Conservation (phyloP, 2,888 invertebrate species). For the Prosapia bicincta region DNA sequence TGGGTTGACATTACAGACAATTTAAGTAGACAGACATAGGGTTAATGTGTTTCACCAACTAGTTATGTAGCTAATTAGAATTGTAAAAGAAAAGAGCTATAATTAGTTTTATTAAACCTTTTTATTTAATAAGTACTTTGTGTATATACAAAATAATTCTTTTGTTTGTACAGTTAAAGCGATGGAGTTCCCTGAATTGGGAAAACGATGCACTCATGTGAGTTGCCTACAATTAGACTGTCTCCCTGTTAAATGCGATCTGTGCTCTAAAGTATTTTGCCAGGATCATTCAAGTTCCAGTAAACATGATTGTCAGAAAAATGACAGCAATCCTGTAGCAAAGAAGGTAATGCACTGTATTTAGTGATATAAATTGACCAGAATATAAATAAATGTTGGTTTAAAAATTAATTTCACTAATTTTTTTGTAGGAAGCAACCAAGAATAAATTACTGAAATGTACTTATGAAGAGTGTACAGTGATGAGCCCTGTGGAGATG, state of each 20-base stretch:
- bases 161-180: neutral
- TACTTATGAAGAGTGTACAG: constrained; percentile 55
- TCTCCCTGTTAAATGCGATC: constrained; percentile 62
- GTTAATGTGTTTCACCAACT: too few relatives aligned
- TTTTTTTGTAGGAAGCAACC: constrained; percentile 42
- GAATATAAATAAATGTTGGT: neutral
- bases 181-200: constrained; percentile 74
- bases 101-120: too few relatives aligned
- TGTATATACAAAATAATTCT: too few relatives aligned
- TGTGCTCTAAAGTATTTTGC: constrained; percentile 62
- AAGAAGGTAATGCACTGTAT: constrained; percentile 32
- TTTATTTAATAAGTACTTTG: too few relatives aligned
- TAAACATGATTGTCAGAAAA: constrained; percentile 51
- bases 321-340: constrained; percentile 42
- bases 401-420: neutral
- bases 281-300: constrained; percentile 61
- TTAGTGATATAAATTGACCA: neutral
- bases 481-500: constrained; percentile 60
- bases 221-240: constrained; percentile 68
- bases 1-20: too few relatives aligned
- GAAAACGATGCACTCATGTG: constrained; percentile 58
- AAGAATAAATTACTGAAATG: constrained; percentile 54
- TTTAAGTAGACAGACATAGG: too few relatives aligned
- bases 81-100: too few relatives aligned
- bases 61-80: too few relatives aligned